These are phyloP conservation scores for Ommatoiulus sabulosus DNA, from an alignment of 2,888 invertebrate species.

Conservation along the genomic window DNA sequence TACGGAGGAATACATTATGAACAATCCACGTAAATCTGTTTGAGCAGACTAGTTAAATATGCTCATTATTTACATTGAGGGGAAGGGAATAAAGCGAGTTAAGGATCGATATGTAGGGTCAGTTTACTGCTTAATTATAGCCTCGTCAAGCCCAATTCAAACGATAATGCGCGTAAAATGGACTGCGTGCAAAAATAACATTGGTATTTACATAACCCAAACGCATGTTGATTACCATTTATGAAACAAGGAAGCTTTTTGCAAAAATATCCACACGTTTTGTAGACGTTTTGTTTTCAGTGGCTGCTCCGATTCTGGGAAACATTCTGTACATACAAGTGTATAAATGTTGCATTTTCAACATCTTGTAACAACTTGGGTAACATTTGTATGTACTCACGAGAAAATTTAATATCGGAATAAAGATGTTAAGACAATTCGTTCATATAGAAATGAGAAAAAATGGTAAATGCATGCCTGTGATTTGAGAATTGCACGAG, in stretches of 20 bases:
- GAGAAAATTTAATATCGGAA: no score
- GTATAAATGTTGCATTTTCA: background rate
- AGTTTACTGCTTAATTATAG: slow-evolving; percentile 8
- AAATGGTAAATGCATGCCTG: no score
- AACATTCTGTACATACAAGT: background rate
- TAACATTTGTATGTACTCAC: no score
- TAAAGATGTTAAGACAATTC: no score
- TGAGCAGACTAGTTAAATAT: background rate
- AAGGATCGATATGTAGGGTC: background rate
- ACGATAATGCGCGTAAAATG: background rate
- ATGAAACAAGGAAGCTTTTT: background rate
- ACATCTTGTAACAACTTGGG: no score
- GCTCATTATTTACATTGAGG: background rate
- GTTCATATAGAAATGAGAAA: no score
- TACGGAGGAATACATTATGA: background rate
- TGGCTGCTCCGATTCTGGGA: background rate
- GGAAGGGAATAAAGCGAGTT: background rate
- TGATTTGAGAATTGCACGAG: no score
- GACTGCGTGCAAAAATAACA: slow-evolving; percentile 19
- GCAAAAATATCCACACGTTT: slow-evolving; percentile 1
- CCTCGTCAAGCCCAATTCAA: background rate
- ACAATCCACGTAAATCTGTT: background rate
- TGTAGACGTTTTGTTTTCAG: no score
- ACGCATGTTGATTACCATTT: background rate
- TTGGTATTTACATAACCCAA: slow-evolving; percentile 9